phyloP scores from a whole-genome alignment of 2,113 vertebrate species.

The Rhea pennata region DNA sequence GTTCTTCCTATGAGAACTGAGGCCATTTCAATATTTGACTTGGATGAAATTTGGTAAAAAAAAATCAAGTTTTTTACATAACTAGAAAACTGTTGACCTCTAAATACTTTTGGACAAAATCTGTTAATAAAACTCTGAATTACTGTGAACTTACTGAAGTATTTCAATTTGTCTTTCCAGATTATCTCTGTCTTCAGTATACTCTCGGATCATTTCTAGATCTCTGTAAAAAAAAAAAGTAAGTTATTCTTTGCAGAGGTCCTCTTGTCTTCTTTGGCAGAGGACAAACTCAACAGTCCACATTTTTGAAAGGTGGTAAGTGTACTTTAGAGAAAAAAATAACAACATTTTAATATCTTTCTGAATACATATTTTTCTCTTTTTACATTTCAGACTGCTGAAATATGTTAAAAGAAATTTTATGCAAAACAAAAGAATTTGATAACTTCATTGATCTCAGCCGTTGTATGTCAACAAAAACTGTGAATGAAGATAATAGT shows the following conservation, averaged over 20 bases:
- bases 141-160: conserved; percentile 87
- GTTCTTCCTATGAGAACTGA: background rate
- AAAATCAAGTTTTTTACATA: background rate
- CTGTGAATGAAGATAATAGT: background rate
- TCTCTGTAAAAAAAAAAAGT: conserved; percentile 76
- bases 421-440: background rate
- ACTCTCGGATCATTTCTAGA: conserved; percentile 88
- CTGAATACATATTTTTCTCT: background rate
- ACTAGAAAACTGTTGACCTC: background rate
- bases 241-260: background rate
- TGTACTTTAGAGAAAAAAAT: background rate
- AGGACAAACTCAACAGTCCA: background rate
- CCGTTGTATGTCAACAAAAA: background rate
- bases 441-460: background rate
- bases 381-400: background rate
- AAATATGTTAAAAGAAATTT: background rate
- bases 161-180: conserved; percentile 94
- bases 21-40: background rate
- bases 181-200: conserved; percentile 89
- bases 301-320: background rate
- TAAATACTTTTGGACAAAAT: background rate
- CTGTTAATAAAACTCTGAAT: background rate
- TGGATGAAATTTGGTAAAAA: too few relatives aligned
- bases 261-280: background rate
- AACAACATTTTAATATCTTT: background rate